Base-by-base conservation (phyloP, 2,797 vertebrate genomes). In the Sciurus vulgaris region DNA sequence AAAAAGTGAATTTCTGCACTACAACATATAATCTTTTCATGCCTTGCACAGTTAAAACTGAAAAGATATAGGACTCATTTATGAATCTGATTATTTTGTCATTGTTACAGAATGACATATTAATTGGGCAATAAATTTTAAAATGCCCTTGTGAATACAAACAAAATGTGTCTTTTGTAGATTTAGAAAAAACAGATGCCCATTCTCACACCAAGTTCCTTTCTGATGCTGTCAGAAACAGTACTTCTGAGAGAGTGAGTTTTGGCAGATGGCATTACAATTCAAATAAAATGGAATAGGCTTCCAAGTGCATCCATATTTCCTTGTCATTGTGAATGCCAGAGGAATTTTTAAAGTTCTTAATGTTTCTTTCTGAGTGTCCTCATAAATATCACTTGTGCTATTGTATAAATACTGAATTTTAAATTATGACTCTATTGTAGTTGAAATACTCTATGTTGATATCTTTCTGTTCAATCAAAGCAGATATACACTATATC, bases 211-310 rank as follows among this genome's bases (percentile, higher is more conserved):
- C 69, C 84, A 87, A 92, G n/a, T 91, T 98, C 38, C 73, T 97
- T 97, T 97, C 91, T 95, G 79, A 76, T 63, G 9, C 97, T 98
- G 94, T 98, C 95, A 97, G 87, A 96, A 96, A 61, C 77, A 86
- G 96, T 95, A 77, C 86, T 93, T 97, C 96, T 93, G 92, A 98
- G 96, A 96, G 84, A 94, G 88, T 96, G 77, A 95, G 93, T 95
- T 98, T 97, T 97, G 97, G 93, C 98, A 98, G 98, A 98, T 98
- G 97, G 97, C 72, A 96, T 96, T 97, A 97, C 96, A 97, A 97
- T 98, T 98, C 96, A 98, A 98, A 98, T 98, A 98, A 97, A 98
- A 95, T 90, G 96, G 97, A 98, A 97, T 86, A 97, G 97, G 78
- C 79, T 97, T 97, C 93, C 89, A 95, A 96, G 97, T 95, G 88